A percentile compares a stretch with the other conserved stretches of the same genome.
phyloP scores from a whole-genome alignment of 1,140 invertebrate genomes.

The Gryon sp. region DNA sequence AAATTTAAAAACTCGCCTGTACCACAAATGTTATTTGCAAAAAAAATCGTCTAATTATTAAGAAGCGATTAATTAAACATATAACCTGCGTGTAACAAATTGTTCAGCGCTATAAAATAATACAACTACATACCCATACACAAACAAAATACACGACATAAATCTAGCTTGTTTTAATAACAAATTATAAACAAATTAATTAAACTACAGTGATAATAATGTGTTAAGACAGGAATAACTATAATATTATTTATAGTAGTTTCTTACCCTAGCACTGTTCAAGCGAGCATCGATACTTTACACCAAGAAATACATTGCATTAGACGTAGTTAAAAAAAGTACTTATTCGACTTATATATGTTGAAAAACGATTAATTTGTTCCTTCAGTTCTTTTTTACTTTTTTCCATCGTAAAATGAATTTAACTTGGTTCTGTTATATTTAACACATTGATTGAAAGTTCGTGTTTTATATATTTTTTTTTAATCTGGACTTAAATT shows the following conservation, averaged over 20 bases:
- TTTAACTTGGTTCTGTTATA: too few species aligned
- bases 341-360: constrained; percentile 3
- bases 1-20: constrained; percentile 37
- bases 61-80: constrained; percentile 24
- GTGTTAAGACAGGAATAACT: constrained; percentile 52
- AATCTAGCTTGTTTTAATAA: constrained; percentile 36
- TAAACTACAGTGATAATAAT: constrained; percentile 19
- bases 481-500: too few species aligned
- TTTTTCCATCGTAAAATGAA: too few species aligned
- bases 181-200: constrained; percentile 27
- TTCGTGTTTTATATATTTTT: too few species aligned
- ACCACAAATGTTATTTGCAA: constrained; percentile 28
- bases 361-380: not conserved
- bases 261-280: constrained; percentile 50
- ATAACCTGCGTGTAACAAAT: constrained; percentile 19
- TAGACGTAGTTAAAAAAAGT: constrained; percentile 14
- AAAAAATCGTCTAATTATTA: constrained; percentile 16
- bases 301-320: constrained; percentile 43
- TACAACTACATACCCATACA: constrained; percentile 7
- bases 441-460: too few species aligned
- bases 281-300: constrained; percentile 51
- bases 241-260: constrained; percentile 41
- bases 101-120: constrained; percentile 13
- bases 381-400: too few species aligned
- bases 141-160: not conserved